A percentile compares a stretch with the other conserved stretches of the same genome.
These are phyloP conservation scores for Cyprinodon brontotheroides DNA, from an alignment of 2,113 vertebrate species.

Conservation along the genomic window DNA sequence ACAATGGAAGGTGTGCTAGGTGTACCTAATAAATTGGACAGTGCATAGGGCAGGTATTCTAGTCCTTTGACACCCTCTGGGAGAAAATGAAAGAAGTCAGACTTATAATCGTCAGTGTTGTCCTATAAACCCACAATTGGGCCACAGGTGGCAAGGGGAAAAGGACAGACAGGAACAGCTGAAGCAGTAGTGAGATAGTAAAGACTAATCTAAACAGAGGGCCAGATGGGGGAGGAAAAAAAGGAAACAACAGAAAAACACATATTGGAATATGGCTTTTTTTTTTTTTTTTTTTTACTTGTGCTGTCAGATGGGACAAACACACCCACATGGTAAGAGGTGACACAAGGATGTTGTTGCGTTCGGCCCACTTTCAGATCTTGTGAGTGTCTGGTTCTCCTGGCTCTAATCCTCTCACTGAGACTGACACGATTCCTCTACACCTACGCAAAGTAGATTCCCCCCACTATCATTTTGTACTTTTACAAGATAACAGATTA, in stretches of 20 bases:
- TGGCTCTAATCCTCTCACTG: conserved; percentile 59
- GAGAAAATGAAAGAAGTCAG: conserved; percentile 55
- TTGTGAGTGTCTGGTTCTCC: conserved; percentile 32
- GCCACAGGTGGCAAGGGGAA: conserved; percentile 37
- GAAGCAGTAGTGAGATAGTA: conserved; percentile 20
- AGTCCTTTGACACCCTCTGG: conserved; percentile 36
- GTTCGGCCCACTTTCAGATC: conserved; percentile 52
- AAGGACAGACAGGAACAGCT: conserved; percentile 19
- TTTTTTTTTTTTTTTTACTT: conserved; percentile 5
- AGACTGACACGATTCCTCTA: conserved; percentile 44
- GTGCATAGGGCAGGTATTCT: conserved; percentile 38
- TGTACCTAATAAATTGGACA: neutral
- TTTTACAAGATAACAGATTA: conserved; percentile 43
- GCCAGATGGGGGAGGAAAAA: conserved; percentile 13
- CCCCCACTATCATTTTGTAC: neutral
- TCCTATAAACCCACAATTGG: conserved; percentile 71
- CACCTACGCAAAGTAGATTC: conserved; percentile 3
- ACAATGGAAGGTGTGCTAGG: neutral
- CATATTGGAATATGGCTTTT: conserved; percentile 20
- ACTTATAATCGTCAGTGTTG: conserved; percentile 59
- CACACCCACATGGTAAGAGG: conserved; percentile 27
- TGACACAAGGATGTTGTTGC: conserved; percentile 39
- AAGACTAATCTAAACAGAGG: conserved; percentile 26
- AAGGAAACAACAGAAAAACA: conserved; percentile 15
- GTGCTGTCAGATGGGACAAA: conserved; percentile 57